Percentiles rank a stretch among this genome's conserved stretches.
Evolutionary conservation across 2,113 vertebrate genomes (phyloP).

Genomic region (Cephalopterus ornatus): DNA sequence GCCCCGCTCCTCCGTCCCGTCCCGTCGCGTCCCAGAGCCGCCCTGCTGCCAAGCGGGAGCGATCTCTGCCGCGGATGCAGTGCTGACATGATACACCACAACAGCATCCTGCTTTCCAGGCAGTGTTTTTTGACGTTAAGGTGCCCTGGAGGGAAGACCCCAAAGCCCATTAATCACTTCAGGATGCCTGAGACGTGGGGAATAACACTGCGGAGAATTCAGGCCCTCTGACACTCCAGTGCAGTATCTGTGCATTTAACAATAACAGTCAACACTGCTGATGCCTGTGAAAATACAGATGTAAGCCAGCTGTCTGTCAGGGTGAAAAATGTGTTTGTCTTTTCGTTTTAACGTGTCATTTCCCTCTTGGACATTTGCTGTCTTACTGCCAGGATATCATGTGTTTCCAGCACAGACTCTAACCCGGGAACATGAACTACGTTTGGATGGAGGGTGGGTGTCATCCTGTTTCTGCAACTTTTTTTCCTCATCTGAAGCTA

Average conservation of each 20-base stretch:
- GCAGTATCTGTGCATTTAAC: slow-evolving; percentile 33
- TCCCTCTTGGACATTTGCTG: slow-evolving; percentile 57
- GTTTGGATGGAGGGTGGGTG: not conserved
- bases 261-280: slow-evolving; percentile 57
- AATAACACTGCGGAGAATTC: slow-evolving; percentile 16
- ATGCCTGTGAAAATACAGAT: slow-evolving; percentile 69
- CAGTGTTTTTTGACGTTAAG: not conserved
- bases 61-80: not conserved
- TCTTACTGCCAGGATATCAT: slow-evolving; percentile 38
- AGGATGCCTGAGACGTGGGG: slow-evolving; percentile 33
- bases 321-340: slow-evolving; percentile 69
- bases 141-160: slow-evolving; percentile 7
- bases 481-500: not conserved
- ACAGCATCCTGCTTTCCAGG: not conserved
- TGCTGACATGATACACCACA: not conserved
- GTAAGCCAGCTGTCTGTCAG: slow-evolving; percentile 69
- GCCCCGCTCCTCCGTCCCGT: not conserved
- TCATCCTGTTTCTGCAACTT: not conserved
- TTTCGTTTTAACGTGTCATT: slow-evolving; percentile 60
- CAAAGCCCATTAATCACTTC: slow-evolving; percentile 48
- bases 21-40: not conserved
- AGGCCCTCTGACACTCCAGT: slow-evolving; percentile 33
- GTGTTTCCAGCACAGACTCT: not conserved
- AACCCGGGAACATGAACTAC: not conserved
- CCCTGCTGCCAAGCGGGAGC: not conserved